These are phyloP conservation scores for Tyrophagus putrescentiae DNA, from an alignment of 1,140 invertebrate genomes.

Conservation along the genomic window DNA sequence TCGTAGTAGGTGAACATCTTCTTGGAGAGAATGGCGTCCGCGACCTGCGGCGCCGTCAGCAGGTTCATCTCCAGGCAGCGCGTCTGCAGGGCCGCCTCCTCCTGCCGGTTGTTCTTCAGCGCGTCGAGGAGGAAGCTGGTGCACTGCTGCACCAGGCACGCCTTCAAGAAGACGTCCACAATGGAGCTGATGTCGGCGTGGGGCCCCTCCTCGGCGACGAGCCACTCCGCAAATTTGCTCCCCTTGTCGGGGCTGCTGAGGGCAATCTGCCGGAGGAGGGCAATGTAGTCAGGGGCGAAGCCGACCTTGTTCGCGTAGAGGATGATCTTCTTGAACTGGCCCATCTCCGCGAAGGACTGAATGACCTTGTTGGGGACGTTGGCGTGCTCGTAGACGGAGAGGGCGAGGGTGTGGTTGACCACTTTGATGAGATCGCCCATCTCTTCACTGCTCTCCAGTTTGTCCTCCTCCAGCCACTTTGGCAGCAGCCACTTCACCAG, in stretches of 20 bases:
- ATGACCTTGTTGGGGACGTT: slow-evolving; percentile 97
- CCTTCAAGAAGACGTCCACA: slow-evolving; percentile 98
- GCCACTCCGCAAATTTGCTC: slow-evolving; percentile 64
- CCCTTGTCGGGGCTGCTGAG: slow-evolving; percentile 87
- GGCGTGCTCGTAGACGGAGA: slow-evolving; percentile 90
- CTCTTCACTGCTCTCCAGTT: slow-evolving; percentile 96
- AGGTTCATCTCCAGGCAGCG: slow-evolving; percentile 96
- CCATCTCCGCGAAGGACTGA: slow-evolving; percentile 98
- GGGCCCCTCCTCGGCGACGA: slow-evolving; percentile 92
- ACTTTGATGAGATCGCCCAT: slow-evolving; percentile 90
- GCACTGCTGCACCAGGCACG: slow-evolving; percentile 96
- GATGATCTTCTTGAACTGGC: slow-evolving; percentile 98
- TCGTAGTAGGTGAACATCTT: slow-evolving; percentile 99
- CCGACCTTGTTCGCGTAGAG: slow-evolving; percentile 98
- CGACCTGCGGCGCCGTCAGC: slow-evolving; percentile 91
- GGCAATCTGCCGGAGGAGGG: slow-evolving; percentile 88
- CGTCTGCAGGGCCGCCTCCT: slow-evolving; percentile 90
- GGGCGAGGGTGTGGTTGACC: slow-evolving; percentile 80
- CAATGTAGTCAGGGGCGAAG: slow-evolving; percentile 95
- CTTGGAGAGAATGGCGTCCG: slow-evolving; percentile 98
- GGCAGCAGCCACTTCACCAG: slow-evolving; percentile 99
- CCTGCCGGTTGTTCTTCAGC: slow-evolving; percentile 90
- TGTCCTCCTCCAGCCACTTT: slow-evolving; percentile 99
- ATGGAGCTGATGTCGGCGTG: slow-evolving; percentile 94
- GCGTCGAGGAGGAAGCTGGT: slow-evolving; percentile 95